phyloP scores from a whole-genome alignment of 2,797 vertebrate species.

The Loriculus beryllinus region DNA sequence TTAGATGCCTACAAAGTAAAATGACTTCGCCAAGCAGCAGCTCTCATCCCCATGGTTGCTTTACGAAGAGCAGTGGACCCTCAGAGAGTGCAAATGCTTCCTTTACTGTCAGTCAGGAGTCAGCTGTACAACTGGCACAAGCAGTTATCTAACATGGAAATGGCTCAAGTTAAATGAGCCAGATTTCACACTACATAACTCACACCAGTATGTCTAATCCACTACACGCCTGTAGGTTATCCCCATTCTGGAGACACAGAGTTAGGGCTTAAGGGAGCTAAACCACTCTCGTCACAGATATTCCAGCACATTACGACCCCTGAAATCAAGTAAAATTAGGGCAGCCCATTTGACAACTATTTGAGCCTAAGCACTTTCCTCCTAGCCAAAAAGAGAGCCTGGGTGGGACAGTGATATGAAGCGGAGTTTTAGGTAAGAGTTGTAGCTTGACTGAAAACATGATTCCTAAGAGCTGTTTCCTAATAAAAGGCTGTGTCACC shows the following conservation, averaged over 20 bases:
- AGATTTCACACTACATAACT: not conserved
- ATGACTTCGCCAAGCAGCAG: not conserved
- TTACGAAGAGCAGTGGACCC: not conserved
- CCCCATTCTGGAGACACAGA: not conserved
- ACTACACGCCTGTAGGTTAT: not conserved
- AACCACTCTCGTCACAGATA: not conserved
- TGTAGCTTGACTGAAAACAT: not conserved
- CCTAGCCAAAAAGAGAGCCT: not conserved
- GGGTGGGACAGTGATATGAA: not conserved
- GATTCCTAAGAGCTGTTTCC: not conserved
- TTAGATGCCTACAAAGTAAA: not conserved
- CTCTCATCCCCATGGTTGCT: not conserved
- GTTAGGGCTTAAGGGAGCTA: not conserved
- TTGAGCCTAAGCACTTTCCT: not conserved
- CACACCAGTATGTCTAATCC: not conserved
- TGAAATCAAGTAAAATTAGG: not conserved
- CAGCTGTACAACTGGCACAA: not conserved
- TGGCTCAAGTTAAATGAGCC: not conserved
- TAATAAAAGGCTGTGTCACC: not conserved
- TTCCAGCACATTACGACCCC: not conserved
- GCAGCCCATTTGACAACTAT: not conserved
- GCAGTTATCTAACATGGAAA: not conserved
- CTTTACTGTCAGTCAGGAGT: not conserved
- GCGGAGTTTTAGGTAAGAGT: not conserved
- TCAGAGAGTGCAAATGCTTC: not conserved